Conservation (phyloP, 2,113 vertebrate species). For the Anthoscopus minutus region DNA sequence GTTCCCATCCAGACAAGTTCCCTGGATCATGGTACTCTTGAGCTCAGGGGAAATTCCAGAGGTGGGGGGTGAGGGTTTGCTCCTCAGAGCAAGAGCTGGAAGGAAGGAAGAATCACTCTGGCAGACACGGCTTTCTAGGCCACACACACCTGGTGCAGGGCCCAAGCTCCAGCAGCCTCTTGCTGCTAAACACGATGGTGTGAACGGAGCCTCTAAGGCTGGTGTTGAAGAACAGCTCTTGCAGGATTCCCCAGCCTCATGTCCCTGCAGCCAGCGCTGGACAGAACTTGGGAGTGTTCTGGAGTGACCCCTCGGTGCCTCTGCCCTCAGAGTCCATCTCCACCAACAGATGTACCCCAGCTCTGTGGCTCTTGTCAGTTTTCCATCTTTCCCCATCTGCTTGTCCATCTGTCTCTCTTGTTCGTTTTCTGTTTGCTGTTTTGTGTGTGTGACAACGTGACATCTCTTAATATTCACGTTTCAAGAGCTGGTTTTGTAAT, state of each 20-base stretch:
- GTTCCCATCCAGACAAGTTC: not conserved
- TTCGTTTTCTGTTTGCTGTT: slow-evolving; percentile 38
- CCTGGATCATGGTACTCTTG: not conserved
- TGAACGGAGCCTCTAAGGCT: not conserved
- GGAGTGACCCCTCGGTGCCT: not conserved
- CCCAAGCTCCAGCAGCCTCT: not conserved
- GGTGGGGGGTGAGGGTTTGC: not conserved
- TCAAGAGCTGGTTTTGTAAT: not conserved
- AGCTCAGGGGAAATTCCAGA: not conserved
- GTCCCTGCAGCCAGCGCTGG: not conserved
- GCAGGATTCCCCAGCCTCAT: not conserved
- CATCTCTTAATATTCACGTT: not conserved
- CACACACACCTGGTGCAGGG: not conserved
- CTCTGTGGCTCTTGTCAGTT: not conserved
- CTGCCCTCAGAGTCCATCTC: not conserved
- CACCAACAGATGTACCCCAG: not conserved
- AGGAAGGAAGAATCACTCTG: not conserved
- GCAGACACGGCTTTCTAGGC: not conserved
- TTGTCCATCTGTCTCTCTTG: slow-evolving; percentile 16
- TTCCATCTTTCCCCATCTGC: slow-evolving; percentile 29
- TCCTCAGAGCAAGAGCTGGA: not conserved
- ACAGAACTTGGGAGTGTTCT: not conserved
- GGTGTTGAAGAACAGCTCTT: not conserved
- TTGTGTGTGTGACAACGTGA: not conserved
- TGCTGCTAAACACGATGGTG: fast-evolving